Evolutionary conservation across 2,888 invertebrate genomes (phyloP).

Genomic region (Itoplectis maculator): DNA sequence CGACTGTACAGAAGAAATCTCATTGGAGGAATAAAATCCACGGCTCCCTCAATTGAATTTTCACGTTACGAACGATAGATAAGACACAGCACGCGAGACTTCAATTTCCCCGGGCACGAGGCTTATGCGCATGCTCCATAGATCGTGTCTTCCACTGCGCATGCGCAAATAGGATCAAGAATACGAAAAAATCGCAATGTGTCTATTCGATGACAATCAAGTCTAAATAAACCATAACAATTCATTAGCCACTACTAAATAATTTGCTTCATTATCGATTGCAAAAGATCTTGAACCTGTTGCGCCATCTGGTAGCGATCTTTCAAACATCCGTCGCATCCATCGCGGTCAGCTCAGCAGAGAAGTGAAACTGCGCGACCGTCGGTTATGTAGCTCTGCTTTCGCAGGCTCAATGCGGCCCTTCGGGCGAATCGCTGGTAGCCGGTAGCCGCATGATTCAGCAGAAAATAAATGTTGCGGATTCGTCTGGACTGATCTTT

Average conservation of each 20-base stretch:
- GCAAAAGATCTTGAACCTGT: background rate
- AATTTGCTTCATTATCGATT: background rate
- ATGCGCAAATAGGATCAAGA: too few relatives aligned
- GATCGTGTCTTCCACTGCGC: too few relatives aligned
- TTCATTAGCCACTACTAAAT: background rate
- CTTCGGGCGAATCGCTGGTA: background rate
- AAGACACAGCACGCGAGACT: background rate
- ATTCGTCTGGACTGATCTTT: background rate
- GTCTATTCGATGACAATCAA: too few relatives aligned
- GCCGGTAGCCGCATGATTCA: background rate
- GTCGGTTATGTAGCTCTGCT: background rate
- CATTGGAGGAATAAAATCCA: background rate
- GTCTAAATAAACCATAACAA: background rate
- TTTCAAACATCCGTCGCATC: too few relatives aligned
- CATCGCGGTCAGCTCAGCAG: background rate
- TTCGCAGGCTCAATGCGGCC: background rate
- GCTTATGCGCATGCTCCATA: too few relatives aligned
- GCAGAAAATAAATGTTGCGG: background rate
- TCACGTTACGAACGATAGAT: background rate
- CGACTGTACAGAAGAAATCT: conserved; percentile 13
- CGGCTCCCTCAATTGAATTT: background rate
- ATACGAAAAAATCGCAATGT: too few relatives aligned
- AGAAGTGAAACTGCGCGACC: background rate
- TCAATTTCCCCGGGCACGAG: background rate
- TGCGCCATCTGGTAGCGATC: background rate